phyloP scores from a whole-genome alignment of 2,888 invertebrate genomes.

The Lasioglossum lativentre region DNA sequence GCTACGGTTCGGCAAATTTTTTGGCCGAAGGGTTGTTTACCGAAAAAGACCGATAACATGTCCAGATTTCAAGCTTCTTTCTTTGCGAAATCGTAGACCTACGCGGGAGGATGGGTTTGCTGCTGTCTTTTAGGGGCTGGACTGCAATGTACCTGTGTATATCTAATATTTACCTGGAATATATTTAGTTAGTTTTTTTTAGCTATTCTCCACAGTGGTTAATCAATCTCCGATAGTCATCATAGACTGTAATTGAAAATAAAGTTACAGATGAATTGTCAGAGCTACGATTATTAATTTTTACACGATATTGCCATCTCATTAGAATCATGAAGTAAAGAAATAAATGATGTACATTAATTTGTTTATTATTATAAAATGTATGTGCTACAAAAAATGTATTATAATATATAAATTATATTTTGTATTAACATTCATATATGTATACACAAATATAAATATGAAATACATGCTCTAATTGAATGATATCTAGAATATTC shows the following conservation, averaged over 20 bases:
- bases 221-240: too few species aligned
- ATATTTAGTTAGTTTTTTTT: too few species aligned
- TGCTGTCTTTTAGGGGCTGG: too few species aligned
- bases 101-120: neutral
- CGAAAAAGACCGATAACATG: neutral
- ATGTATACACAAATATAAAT: slow-evolving; percentile 1
- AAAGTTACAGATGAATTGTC: too few species aligned
- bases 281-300: too few species aligned
- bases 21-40: neutral
- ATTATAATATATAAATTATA: neutral
- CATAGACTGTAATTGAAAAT: too few species aligned
- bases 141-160: too few species aligned
- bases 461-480: neutral
- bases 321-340: too few species aligned
- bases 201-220: too few species aligned
- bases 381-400: neutral
- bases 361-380: neutral
- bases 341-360: neutral
- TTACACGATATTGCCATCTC: too few species aligned
- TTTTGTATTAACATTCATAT: neutral
- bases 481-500: slow-evolving; percentile 14
- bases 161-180: too few species aligned
- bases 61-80: neutral
- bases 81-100: neutral
- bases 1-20: neutral